These are phyloP conservation scores for Drosophila mojavensis DNA, from an alignment of 1,140 invertebrate genomes.

Conservation along the genomic window DNA sequence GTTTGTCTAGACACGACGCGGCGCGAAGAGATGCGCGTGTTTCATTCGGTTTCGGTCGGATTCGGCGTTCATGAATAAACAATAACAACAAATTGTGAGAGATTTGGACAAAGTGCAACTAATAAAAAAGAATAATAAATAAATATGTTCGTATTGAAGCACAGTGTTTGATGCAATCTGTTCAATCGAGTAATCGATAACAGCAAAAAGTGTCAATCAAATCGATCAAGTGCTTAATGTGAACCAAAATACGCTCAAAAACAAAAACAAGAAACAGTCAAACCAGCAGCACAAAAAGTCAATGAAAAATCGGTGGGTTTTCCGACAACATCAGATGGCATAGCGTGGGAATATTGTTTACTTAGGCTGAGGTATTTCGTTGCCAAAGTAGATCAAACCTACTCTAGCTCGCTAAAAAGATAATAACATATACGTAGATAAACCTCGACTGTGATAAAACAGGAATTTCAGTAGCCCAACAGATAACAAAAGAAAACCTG, in stretches of 20 bases:
- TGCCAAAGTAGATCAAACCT: constrained; percentile 25
- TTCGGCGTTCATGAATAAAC: constrained; percentile 17
- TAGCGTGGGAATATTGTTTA: constrained; percentile 76
- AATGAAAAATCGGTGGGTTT: constrained; percentile 53
- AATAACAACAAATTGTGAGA: constrained; percentile 65
- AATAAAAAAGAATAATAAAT: constrained; percentile 38
- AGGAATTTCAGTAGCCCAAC: constrained; percentile 29
- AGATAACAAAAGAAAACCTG: constrained; percentile 21
- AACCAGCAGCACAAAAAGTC: constrained; percentile 45
- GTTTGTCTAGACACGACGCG: constrained; percentile 53
- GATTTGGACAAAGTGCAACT: constrained; percentile 35
- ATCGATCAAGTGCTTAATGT: constrained; percentile 40
- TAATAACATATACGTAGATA: constrained; percentile 41
- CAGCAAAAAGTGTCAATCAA: constrained; percentile 34
- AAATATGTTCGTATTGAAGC: constrained; percentile 1
- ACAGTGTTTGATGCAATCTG: not conserved
- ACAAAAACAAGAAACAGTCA: not conserved
- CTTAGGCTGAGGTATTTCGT: constrained; percentile 22
- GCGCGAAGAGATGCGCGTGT: constrained; percentile 35
- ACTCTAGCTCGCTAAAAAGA: constrained; percentile 14
- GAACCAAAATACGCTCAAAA: constrained; percentile 15
- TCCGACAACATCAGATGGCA: constrained; percentile 39
- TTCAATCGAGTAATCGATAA: constrained; percentile 30
- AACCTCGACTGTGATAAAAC: constrained; percentile 18
- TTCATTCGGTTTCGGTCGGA: constrained; percentile 21